phyloP scores from a whole-genome alignment of 1,140 invertebrate species.

The Drosophila jambulina region DNA sequence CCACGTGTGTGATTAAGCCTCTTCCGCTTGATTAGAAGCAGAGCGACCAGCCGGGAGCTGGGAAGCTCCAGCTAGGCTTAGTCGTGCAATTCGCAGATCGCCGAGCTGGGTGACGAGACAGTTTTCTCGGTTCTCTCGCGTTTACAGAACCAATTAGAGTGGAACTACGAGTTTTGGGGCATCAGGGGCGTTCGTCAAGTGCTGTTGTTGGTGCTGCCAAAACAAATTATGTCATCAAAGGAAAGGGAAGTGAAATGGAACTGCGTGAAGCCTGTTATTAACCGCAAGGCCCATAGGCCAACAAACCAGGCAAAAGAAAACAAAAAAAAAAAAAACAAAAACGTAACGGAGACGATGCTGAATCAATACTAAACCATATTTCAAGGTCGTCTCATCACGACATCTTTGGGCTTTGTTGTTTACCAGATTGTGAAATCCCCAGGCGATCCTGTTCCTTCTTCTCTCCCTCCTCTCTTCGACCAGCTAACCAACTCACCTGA shows the following conservation, averaged over 20 bases:
- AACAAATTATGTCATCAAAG: slow-evolving; percentile 69
- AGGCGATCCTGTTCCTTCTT: slow-evolving; percentile 47
- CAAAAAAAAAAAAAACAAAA: slow-evolving; percentile 45
- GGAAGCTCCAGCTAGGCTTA: slow-evolving; percentile 9
- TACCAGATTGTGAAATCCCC: slow-evolving; percentile 57
- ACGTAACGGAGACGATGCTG: slow-evolving; percentile 59
- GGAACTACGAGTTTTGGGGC: slow-evolving; percentile 28
- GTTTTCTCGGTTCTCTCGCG: slow-evolving; percentile 13
- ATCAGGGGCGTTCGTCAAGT: slow-evolving; percentile 6
- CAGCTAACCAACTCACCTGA: slow-evolving; percentile 52
- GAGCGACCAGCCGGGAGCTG: slow-evolving; percentile 6
- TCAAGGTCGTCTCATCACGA: slow-evolving; percentile 58
- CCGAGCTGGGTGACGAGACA: slow-evolving; percentile 36
- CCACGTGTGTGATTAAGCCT: slow-evolving; percentile 21
- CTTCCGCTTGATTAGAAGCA: slow-evolving; percentile 24
- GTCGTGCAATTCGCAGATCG: slow-evolving; percentile 36
- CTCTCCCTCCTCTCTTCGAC: not conserved
- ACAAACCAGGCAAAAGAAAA: slow-evolving; percentile 31
- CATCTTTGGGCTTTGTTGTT: slow-evolving; percentile 20
- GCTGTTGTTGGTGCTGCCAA: slow-evolving; percentile 15
- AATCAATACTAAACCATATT: slow-evolving; percentile 20
- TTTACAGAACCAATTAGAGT: slow-evolving; percentile 76
- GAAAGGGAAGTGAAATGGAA: slow-evolving; percentile 42
- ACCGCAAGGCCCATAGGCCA: slow-evolving; percentile 29
- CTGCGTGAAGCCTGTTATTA: slow-evolving; percentile 44